Evolutionary conservation across 2,113 vertebrate species (phyloP).

Genomic region (Vombatus ursinus): DNA sequence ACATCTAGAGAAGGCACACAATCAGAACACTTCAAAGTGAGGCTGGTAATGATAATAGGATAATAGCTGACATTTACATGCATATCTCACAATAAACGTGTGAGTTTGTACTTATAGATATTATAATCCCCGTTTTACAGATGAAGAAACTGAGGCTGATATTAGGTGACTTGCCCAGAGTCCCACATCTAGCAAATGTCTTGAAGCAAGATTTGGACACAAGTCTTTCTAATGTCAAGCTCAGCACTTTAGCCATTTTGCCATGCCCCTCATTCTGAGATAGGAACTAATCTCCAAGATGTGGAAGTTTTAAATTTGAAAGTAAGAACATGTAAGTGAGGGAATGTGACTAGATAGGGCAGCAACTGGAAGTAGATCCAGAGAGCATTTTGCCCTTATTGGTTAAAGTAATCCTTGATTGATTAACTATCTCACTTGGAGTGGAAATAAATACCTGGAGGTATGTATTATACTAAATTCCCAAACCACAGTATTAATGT

Average conservation of each 20-base stretch:
- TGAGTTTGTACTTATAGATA: not conserved
- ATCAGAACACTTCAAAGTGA: too few species aligned
- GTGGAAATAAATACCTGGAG: not conserved
- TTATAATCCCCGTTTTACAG: not conserved
- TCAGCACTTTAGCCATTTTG: not conserved
- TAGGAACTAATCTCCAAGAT: not conserved
- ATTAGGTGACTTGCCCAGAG: not conserved
- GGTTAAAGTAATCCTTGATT: not conserved
- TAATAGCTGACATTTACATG: not conserved
- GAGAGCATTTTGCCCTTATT: not conserved
- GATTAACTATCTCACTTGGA: not conserved
- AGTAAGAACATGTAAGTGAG: not conserved
- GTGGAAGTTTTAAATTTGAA: not conserved
- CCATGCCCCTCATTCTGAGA: not conserved
- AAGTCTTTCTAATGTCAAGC: not conserved
- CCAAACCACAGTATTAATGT: constrained; percentile 45
- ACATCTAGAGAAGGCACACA: too few species aligned
- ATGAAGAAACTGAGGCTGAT: not conserved
- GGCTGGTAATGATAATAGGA: too few species aligned
- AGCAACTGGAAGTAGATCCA: not conserved
- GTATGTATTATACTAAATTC: not conserved
- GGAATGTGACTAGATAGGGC: not conserved
- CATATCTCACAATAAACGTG: not conserved
- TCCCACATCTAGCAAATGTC: not conserved
- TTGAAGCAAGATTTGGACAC: not conserved